Conservation (phyloP, 2,797 vertebrate genomes). For the Pseudomugil gertrudae region DNA sequence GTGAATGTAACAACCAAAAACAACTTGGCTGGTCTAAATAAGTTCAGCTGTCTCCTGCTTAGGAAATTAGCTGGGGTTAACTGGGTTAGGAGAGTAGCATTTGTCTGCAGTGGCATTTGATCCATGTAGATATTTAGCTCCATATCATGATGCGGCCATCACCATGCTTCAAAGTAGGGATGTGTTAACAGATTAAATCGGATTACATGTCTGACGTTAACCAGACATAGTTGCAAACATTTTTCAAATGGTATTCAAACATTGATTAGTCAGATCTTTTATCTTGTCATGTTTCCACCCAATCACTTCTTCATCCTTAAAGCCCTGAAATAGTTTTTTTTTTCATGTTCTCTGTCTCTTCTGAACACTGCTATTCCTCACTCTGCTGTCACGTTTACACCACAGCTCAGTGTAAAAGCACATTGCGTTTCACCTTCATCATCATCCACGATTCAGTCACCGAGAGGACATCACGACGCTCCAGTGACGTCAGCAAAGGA, state of each 20-base stretch:
- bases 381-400: not conserved
- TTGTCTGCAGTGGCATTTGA: no score
- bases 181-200: no score
- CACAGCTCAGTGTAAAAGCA: not conserved
- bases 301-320: not conserved
- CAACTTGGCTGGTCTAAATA: no score
- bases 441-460: not conserved
- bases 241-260: not conserved
- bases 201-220: not conserved
- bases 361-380: not conserved
- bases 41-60: no score
- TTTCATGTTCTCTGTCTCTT: not conserved
- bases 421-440: not conserved
- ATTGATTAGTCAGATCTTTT: not conserved
- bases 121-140: no score
- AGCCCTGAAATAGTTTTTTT: not conserved
- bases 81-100: no score
- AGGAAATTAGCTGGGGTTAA: no score
- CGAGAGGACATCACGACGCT: constrained; percentile 21
- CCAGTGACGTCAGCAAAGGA: constrained; percentile 70
- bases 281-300: not conserved
- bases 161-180: no score
- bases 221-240: not conserved
- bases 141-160: no score
- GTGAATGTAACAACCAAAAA: no score